A percentile compares a stretch with the other conserved stretches of the same genome.
These are phyloP conservation scores for Eptesicus fuscus DNA, from an alignment of 2,113 vertebrate genomes.

Conservation along the genomic window DNA sequence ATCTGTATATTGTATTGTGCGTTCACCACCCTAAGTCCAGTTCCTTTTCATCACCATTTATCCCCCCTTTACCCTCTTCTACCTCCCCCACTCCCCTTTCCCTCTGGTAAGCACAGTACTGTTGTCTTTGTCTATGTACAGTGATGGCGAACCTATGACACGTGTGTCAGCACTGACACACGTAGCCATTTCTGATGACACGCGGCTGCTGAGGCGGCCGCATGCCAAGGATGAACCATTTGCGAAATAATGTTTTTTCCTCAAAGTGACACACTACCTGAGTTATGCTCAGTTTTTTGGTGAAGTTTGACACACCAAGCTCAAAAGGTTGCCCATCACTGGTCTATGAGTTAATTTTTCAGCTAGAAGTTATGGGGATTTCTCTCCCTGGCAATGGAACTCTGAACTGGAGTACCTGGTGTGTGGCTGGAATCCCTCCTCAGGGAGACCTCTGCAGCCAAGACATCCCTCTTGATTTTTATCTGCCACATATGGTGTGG, in stretches of 20 bases:
- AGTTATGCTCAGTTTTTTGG: no score
- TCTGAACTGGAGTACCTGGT: neutral
- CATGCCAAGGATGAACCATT: no score
- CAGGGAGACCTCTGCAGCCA: neutral
- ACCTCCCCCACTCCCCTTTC: neutral
- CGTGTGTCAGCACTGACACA: no score
- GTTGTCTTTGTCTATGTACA: neutral
- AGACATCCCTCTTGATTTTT: neutral
- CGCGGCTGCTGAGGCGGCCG: no score
- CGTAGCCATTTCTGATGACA: no score
- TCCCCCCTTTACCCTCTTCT: neutral
- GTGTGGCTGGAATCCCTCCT: neutral
- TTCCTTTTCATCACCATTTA: neutral
- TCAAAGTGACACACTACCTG: no score
- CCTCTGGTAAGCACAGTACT: neutral
- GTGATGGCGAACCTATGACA: no score
- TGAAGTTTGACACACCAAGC: no score
- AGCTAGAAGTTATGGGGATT: neutral
- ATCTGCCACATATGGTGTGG: neutral
- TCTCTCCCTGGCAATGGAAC: neutral
- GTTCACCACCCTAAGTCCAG: neutral
- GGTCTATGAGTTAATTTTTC: neutral
- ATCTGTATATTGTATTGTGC: neutral
- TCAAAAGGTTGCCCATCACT: no score
- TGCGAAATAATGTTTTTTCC: no score